Base-by-base conservation (phyloP, 2,888 invertebrate genomes). In the Scaptomyza parva region DNA sequence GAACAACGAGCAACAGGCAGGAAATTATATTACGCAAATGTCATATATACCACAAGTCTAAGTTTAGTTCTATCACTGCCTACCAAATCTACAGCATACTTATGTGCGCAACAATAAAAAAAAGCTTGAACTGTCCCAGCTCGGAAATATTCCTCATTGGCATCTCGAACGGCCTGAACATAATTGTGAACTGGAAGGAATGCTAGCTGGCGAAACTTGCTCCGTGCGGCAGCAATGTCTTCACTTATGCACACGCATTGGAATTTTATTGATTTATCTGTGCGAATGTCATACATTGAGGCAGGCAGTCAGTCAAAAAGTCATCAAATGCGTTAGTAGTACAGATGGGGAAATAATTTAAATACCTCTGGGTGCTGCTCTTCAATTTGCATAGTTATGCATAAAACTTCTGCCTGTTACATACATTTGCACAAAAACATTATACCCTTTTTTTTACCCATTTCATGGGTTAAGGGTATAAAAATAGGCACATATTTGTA, bases 181-280 rank as follows among this genome's bases (percentile, higher is more conserved):
- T 70, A 73, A 73, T 66, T 75, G 66, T 63, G 22, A 33, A 44
- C 20, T 20, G 48, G 1, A 22, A 54, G 55, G 62, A 68, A 69
- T 68, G 51, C 35, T 44, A 22, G 51, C 35, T 44, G 28, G n/a
- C 9, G 9, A n/a, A 33, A 50, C 37, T 22, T 33, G 33, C 39
- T 47, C 24, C 22, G 17, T 17, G 28, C 35, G 18, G 12, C 59
- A 43, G 24, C 35, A 39, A 30, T 18, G 40, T 53, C 54, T 65
- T 61, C 30, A 68, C 63, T 72, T 64, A 63, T 77, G 59, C 65
- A 68, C 81, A 74, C 72, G 53, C 78, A 62, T 82, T 70, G 84
- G 84, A 84, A 86, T 84, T 86, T 84, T 74, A 84, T 86, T 70
- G 86, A 86, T 84, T 84, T 75, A 71, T 69, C 43, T 54, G 62